Evolutionary conservation across 2,113 vertebrate genomes (phyloP).

Genomic region (Tragelaphus buxtoni): DNA sequence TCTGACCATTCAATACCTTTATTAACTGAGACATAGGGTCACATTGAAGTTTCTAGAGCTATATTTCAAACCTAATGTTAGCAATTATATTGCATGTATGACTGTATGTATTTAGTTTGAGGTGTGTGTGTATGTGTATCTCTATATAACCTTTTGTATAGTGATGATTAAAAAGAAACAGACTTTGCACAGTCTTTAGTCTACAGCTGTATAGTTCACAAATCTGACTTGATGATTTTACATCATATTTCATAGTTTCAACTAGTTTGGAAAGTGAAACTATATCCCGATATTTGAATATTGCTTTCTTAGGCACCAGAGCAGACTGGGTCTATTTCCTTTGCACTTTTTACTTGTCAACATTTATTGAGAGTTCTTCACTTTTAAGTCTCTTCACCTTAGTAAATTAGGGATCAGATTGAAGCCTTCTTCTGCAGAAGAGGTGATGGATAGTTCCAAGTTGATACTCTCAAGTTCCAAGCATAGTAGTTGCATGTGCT

Average conservation of each 20-base stretch:
- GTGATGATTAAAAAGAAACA: slow-evolving; percentile 43
- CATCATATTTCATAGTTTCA: slow-evolving; percentile 56
- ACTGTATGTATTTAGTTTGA: slow-evolving; percentile 75
- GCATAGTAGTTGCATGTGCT: not conserved
- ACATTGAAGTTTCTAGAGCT: slow-evolving; percentile 75
- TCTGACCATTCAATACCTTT: slow-evolving; percentile 65
- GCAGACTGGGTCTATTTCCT: slow-evolving; percentile 50
- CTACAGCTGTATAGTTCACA: slow-evolving; percentile 40
- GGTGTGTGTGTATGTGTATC: slow-evolving; percentile 43
- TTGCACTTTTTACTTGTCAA: slow-evolving; percentile 59
- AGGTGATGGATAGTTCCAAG: not conserved
- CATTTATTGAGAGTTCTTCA: slow-evolving; percentile 52
- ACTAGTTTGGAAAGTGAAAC: slow-evolving; percentile 56
- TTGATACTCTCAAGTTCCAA: slow-evolving; percentile 9
- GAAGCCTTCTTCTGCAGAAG: slow-evolving; percentile 64
- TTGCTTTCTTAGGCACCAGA: slow-evolving; percentile 43
- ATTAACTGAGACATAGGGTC: slow-evolving; percentile 71
- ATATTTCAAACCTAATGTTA: slow-evolving; percentile 75
- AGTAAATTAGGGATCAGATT: slow-evolving; percentile 42
- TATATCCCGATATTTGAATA: slow-evolving; percentile 46
- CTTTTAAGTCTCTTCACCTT: slow-evolving; percentile 57
- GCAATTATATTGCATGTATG: slow-evolving; percentile 83
- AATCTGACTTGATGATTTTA: slow-evolving; percentile 71
- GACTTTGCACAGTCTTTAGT: slow-evolving; percentile 51
- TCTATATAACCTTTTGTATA: slow-evolving; percentile 48